Percentiles rank a stretch among this genome's conserved stretches.
These are phyloP conservation scores for Ptilonorhynchus violaceus DNA, from an alignment of 2,113 vertebrate genomes.

Conservation along the genomic window DNA sequence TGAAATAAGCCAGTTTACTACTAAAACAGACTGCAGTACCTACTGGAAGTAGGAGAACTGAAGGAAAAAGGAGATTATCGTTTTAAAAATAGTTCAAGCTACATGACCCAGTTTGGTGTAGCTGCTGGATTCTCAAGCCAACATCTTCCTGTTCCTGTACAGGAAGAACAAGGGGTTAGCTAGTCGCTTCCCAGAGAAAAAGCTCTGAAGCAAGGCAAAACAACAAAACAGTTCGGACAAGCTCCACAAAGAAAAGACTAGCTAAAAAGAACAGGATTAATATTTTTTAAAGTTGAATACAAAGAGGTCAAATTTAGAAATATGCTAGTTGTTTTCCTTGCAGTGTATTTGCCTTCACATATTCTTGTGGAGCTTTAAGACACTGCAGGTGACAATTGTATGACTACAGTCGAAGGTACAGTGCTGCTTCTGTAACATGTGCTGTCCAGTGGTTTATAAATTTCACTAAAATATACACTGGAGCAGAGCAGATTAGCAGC, in stretches of 20 bases:
- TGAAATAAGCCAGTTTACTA: slow-evolving; percentile 56
- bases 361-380: not conserved
- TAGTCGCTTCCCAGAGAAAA: not conserved
- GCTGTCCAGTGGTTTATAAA: not conserved
- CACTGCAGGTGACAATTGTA: not conserved
- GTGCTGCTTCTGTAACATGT: not conserved
- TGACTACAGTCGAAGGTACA: not conserved
- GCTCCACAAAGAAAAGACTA: not conserved
- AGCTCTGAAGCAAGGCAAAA: not conserved
- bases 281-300: not conserved
- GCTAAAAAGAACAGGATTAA: not conserved
- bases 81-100: slow-evolving; percentile 48
- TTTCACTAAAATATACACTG: not conserved
- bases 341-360: not conserved
- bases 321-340: not conserved
- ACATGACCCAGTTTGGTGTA: slow-evolving; percentile 24
- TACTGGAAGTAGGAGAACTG: slow-evolving; percentile 1
- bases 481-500: not conserved
- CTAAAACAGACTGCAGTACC: slow-evolving; percentile 34
- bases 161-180: not conserved
- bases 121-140: not conserved
- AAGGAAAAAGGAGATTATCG: not conserved
- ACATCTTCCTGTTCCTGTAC: not conserved
- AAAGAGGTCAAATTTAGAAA: not conserved
- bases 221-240: not conserved